Evolutionary conservation across 1,140 invertebrate species (phyloP).

Genomic region (Microplitis mediator): DNA sequence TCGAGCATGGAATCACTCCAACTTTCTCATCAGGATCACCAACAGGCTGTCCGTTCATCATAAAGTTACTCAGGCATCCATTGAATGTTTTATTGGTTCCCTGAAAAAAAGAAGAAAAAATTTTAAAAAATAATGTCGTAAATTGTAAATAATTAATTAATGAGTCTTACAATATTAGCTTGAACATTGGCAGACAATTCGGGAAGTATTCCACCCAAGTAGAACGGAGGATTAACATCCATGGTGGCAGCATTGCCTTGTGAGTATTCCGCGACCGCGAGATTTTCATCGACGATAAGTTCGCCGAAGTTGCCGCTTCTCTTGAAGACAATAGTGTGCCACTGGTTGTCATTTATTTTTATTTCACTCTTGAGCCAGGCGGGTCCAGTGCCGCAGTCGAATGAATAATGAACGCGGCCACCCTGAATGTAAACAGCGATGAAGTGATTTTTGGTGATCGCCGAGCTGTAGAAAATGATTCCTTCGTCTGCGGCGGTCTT

Average conservation of each 20-base stretch:
- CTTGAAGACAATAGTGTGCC: slow-evolving; percentile 80
- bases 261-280: slow-evolving; percentile 64
- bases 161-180: slow-evolving; percentile 51
- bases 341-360: slow-evolving; percentile 81
- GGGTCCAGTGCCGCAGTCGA: slow-evolving; percentile 75
- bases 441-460: slow-evolving; percentile 74
- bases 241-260: slow-evolving; percentile 65
- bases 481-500: slow-evolving; percentile 80
- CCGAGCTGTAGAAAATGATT: slow-evolving; percentile 82
- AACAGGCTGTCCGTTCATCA: slow-evolving; percentile 71
- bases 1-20: slow-evolving; percentile 79
- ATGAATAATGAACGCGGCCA: slow-evolving; percentile 75
- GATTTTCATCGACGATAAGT: slow-evolving; percentile 72
- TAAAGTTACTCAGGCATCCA: slow-evolving; percentile 86
- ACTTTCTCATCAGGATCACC: slow-evolving; percentile 64
- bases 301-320: slow-evolving; percentile 66
- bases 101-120: slow-evolving; percentile 48
- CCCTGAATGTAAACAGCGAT: slow-evolving; percentile 81
- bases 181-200: slow-evolving; percentile 40
- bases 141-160: slow-evolving; percentile 14
- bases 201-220: slow-evolving; percentile 74
- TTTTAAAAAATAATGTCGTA: slow-evolving; percentile 1
- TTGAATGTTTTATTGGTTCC: slow-evolving; percentile 73
- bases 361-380: slow-evolving; percentile 64
- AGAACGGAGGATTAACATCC: slow-evolving; percentile 74